Percentiles rank a stretch among this genome's conserved stretches.
phyloP scores from a whole-genome alignment of 2,888 invertebrate genomes.

The Lasioglossum malachurum region DNA sequence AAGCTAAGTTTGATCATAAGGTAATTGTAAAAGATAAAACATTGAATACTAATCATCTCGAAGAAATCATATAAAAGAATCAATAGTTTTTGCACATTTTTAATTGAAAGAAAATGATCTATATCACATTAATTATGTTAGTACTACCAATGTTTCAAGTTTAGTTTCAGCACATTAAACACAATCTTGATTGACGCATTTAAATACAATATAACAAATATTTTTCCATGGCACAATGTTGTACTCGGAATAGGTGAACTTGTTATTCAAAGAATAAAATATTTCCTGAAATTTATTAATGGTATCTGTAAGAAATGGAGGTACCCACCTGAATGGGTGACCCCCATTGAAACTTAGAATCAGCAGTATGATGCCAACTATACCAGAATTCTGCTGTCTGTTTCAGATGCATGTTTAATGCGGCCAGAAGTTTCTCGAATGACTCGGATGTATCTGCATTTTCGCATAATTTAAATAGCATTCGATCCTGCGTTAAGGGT shows the following conservation, averaged over 20 bases:
- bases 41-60: conserved; percentile 1
- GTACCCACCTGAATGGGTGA: conserved; percentile 83
- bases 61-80: conserved; percentile 25
- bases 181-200: background rate
- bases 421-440: conserved; percentile 60
- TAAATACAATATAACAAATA: conserved; percentile 5
- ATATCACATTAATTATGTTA: background rate
- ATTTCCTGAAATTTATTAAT: conserved; percentile 46
- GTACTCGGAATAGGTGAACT: conserved; percentile 13
- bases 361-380: conserved; percentile 56
- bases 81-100: conserved; percentile 19
- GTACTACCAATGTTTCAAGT: conserved; percentile 19
- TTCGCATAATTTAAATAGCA: conserved; percentile 63
- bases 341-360: conserved; percentile 77
- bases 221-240: conserved; percentile 49
- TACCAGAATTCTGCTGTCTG: conserved; percentile 71
- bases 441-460: conserved; percentile 53
- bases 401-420: conserved; percentile 70
- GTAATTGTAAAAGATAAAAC: conserved; percentile 17
- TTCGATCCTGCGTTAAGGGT: conserved; percentile 51
- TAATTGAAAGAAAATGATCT: conserved; percentile 3
- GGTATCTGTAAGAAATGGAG: conserved; percentile 73
- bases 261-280: conserved; percentile 14
- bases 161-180: conserved; percentile 8
- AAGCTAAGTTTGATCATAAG: conserved; percentile 37